Percentiles rank a stretch among this genome's conserved stretches.
Evolutionary conservation across 2,888 invertebrate genomes (phyloP).

Genomic region (Lacanobia oleracea): DNA sequence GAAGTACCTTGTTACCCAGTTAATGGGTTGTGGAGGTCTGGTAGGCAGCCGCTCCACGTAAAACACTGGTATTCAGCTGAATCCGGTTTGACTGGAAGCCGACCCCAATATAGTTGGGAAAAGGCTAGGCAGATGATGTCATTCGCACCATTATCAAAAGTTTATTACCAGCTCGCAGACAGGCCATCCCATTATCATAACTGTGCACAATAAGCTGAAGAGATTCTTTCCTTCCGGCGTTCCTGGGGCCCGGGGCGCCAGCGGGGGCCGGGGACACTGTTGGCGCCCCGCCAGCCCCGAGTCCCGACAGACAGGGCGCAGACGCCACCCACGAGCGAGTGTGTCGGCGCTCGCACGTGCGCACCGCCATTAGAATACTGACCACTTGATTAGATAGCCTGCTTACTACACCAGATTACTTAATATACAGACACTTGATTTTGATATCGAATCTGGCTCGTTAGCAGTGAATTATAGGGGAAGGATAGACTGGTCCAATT

Average conservation of each 20-base stretch:
- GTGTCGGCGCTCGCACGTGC: slow-evolving; percentile 46
- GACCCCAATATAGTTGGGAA: no score
- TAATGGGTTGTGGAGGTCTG: no score
- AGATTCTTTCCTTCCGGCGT: slow-evolving; percentile 64
- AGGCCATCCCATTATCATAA: slow-evolving; percentile 56
- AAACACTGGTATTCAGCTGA: no score
- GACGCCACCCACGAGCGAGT: slow-evolving; percentile 59
- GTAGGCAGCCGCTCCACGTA: no score
- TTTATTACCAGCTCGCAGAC: slow-evolving; percentile 32
- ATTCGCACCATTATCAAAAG: slow-evolving; percentile 21
- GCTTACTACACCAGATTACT: slow-evolving; percentile 25
- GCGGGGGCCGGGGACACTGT: slow-evolving; percentile 8
- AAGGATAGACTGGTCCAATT: slow-evolving; percentile 29
- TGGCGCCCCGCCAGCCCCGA: slow-evolving; percentile 61
- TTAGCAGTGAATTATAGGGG: slow-evolving; percentile 21
- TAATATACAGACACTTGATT: slow-evolving; percentile 33
- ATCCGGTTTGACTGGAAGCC: no score
- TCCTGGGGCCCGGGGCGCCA: neutral
- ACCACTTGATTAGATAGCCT: slow-evolving; percentile 44
- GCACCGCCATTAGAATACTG: slow-evolving; percentile 15
- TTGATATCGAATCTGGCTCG: slow-evolving; percentile 36
- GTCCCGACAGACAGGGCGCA: slow-evolving; percentile 61
- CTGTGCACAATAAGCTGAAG: slow-evolving; percentile 54
- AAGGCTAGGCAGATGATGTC: no score
- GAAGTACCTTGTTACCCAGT: no score